phyloP scores from a whole-genome alignment of 2,888 invertebrate genomes.

The Seladonia tumulorum region DNA sequence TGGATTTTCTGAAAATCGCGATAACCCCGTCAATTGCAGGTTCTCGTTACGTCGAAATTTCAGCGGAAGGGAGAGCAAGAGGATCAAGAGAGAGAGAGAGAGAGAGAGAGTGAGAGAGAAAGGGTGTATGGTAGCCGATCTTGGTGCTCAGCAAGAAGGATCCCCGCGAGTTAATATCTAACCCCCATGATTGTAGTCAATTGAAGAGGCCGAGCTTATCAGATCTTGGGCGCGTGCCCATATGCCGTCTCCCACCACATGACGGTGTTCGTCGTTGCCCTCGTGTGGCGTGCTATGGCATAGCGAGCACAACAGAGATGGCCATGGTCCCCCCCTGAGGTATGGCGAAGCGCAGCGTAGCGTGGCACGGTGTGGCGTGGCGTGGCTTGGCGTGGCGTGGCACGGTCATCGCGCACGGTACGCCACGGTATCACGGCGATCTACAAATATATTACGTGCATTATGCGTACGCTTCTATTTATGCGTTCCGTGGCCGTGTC shows the following conservation, averaged over 20 bases:
- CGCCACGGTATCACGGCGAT: slow-evolving; percentile 70
- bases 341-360: slow-evolving; percentile 34
- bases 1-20: slow-evolving; percentile 38
- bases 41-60: slow-evolving; percentile 74
- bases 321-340: slow-evolving; percentile 47
- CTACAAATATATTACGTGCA: slow-evolving; percentile 79
- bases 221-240: slow-evolving; percentile 81
- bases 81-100: background rate
- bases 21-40: slow-evolving; percentile 76
- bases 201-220: slow-evolving; percentile 79
- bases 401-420: slow-evolving; percentile 53
- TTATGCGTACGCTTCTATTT: slow-evolving; percentile 78
- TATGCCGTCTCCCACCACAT: slow-evolving; percentile 78
- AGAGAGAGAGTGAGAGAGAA: background rate
- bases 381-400: slow-evolving; percentile 26
- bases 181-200: slow-evolving; percentile 80
- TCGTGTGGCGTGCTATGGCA: slow-evolving; percentile 54
- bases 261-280: slow-evolving; percentile 58
- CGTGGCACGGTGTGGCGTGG: slow-evolving; percentile 11
- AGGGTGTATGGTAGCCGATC: slow-evolving; percentile 22
- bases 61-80: slow-evolving; percentile 29
- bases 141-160: slow-evolving; percentile 53
- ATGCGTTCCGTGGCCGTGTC: slow-evolving; percentile 70
- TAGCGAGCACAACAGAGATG: slow-evolving; percentile 43
- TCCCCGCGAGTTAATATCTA: slow-evolving; percentile 78